Conservation (phyloP, 2,888 invertebrate genomes). For the Carabus problematicus region DNA sequence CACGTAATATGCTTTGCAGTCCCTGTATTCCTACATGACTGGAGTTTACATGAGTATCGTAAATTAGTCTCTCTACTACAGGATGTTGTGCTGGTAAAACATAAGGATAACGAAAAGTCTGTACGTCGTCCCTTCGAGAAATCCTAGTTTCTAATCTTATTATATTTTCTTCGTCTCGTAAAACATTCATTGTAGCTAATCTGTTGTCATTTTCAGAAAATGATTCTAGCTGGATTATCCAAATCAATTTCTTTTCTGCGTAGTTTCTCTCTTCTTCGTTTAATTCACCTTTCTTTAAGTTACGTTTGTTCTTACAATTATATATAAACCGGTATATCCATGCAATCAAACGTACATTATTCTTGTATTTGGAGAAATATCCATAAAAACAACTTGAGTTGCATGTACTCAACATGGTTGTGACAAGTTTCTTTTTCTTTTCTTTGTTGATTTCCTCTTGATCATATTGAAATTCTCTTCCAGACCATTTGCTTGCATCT, state of each 20-base stretch:
- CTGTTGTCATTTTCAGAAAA: too few relatives aligned
- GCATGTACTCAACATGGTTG: slow-evolving; percentile 5
- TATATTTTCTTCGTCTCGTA: too few relatives aligned
- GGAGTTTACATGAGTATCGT: slow-evolving; percentile 23
- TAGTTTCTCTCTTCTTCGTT: slow-evolving; percentile 1
- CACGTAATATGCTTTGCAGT: slow-evolving; percentile 45
- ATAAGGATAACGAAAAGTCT: too few relatives aligned
- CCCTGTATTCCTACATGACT: slow-evolving; percentile 43
- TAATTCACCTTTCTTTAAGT: slow-evolving; percentile 33
- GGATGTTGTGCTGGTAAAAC: slow-evolving; percentile 48
- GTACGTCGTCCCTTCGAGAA: too few relatives aligned
- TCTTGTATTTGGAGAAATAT: slow-evolving; percentile 45
- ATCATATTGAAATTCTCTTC: neutral
- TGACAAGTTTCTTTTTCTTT: slow-evolving; percentile 21
- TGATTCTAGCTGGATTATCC: too few relatives aligned
- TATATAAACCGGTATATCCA: slow-evolving; percentile 42
- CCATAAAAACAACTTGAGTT: too few relatives aligned
- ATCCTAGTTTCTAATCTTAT: too few relatives aligned
- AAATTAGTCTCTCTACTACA: slow-evolving; percentile 45
- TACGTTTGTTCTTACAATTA: slow-evolving; percentile 7
- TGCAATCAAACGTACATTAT: slow-evolving; percentile 46
- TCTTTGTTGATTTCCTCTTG: slow-evolving; percentile 38
- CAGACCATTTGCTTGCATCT: slow-evolving; percentile 46
- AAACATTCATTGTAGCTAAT: too few relatives aligned
- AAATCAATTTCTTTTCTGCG: too few relatives aligned